These are phyloP conservation scores for Sebastes matsubarae DNA, from an alignment of 2,797 vertebrate genomes.

Conservation along the genomic window DNA sequence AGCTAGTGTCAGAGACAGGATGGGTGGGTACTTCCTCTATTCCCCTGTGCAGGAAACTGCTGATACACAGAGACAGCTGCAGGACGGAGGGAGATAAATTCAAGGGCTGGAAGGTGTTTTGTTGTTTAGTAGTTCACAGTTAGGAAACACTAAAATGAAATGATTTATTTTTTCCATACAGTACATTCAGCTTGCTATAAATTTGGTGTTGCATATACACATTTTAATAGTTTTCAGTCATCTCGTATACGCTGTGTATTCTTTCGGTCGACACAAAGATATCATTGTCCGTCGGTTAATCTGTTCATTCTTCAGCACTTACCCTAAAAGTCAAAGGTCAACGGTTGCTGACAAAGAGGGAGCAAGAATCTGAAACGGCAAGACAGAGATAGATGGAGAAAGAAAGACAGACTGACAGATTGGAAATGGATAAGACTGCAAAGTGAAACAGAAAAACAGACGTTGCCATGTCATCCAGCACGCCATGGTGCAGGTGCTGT, in stretches of 20 bases:
- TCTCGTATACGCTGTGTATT: background rate
- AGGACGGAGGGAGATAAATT: background rate
- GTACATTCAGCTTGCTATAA: background rate
- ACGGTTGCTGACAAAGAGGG: background rate
- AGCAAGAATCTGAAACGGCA: background rate
- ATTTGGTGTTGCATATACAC: background rate
- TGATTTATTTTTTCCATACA: background rate
- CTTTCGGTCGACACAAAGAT: background rate
- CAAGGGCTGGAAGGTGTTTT: background rate
- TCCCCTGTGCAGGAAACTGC: constrained; percentile 53
- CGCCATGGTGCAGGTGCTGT: background rate
- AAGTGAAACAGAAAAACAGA: background rate
- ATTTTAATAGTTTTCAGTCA: background rate
- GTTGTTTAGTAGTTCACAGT: background rate
- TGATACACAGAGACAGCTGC: constrained; percentile 34
- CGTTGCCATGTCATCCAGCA: background rate
- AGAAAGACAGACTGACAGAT: background rate
- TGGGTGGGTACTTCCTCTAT: constrained; percentile 77
- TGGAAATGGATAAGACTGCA: background rate
- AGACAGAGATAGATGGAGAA: background rate
- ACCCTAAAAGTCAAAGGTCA: constrained; percentile 1
- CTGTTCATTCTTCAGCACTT: background rate
- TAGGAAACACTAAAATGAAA: background rate
- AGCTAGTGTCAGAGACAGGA: constrained; percentile 61
- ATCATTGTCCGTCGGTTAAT: background rate